Evolutionary conservation across 1,140 invertebrate species (phyloP), one percentile per base, ranked within the genome.

Genomic region (Drosophila melanica): DNA sequence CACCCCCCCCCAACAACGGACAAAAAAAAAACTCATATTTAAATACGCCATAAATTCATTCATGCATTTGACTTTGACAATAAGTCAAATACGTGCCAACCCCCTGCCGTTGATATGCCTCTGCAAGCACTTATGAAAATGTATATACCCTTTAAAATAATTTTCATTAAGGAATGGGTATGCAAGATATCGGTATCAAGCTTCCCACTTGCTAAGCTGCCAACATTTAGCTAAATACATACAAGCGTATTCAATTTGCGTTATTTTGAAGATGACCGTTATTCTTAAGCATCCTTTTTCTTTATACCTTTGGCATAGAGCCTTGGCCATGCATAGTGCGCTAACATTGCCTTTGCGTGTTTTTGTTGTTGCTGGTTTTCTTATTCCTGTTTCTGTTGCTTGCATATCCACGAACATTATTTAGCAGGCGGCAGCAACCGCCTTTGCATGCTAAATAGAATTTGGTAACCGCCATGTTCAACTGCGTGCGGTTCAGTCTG

Each of bases 391-490:
- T 62, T 45, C 20, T 62, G 57, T 23, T 60, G 60, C 62, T 75
- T 42, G 51, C 57, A 55, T 76, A 68, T 47, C 45, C 53, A 57
- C 51, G 54, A 35, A 20, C 64, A 67, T 48, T 20, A 50, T 67
- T 67, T 67, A 50, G 23, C 41, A 47, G 60, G 59, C 47, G 33
- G 47, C 23, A 12, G 33, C 60, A 41, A 68, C 62, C 75, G 69
- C 48, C 66, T 79, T 77, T 84, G 79, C 80, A 82, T 82, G 71
- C 62, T 62, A 82, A 82, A 68, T 75, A 82, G 65, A 81, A 65
- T 58, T 72, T 48, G 55, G 70, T 55, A 50, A 60, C 42, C 63
- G 48, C 27, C 63, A 66, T 35, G 48, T 68, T 16, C 11, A 20
- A 10, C 39, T 12, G 37, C 16, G 51, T 14, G 20, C 9, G 47